Conservation (phyloP, 2,113 vertebrate species). For the Octodon degus region DNA sequence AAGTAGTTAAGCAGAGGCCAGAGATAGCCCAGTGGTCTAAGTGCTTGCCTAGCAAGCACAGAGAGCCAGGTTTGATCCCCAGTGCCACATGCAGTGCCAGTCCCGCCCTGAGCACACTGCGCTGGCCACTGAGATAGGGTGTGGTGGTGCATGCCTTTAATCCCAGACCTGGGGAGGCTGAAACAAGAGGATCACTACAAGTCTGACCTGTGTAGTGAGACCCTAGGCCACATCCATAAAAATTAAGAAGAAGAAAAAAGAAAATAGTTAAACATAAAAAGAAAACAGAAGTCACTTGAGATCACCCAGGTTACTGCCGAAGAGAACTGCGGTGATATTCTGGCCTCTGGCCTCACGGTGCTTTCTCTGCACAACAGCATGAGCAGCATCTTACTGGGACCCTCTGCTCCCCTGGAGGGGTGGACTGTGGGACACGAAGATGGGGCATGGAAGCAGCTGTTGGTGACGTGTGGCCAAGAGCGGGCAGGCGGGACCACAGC, state of each 20-base stretch:
- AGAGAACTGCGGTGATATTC: not conserved
- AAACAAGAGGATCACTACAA: too few relatives aligned
- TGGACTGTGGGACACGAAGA: not conserved
- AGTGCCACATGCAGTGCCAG: too few relatives aligned
- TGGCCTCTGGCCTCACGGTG: not conserved
- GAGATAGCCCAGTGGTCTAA: too few relatives aligned
- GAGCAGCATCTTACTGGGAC: not conserved
- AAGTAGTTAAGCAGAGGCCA: not conserved
- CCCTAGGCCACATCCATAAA: too few relatives aligned
- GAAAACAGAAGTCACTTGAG: not conserved
- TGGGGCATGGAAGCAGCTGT: not conserved
- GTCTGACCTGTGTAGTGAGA: too few relatives aligned
- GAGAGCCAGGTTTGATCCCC: too few relatives aligned
- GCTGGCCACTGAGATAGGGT: too few relatives aligned
- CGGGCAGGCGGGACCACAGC: not conserved
- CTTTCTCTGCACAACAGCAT: not conserved
- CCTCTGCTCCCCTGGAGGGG: not conserved
- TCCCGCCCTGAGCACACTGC: too few relatives aligned
- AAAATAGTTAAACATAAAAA: slow-evolving; percentile 1
- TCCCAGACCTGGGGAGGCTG: too few relatives aligned
- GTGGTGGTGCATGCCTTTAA: too few relatives aligned
- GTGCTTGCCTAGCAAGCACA: too few relatives aligned
- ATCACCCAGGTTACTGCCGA: not conserved
- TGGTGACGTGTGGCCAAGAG: not conserved
- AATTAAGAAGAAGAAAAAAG: not conserved